Evolutionary conservation across 2,888 invertebrate genomes (phyloP), one percentile per base, ranked within the genome.

Genomic region (Andrena haemorrhoa): DNA sequence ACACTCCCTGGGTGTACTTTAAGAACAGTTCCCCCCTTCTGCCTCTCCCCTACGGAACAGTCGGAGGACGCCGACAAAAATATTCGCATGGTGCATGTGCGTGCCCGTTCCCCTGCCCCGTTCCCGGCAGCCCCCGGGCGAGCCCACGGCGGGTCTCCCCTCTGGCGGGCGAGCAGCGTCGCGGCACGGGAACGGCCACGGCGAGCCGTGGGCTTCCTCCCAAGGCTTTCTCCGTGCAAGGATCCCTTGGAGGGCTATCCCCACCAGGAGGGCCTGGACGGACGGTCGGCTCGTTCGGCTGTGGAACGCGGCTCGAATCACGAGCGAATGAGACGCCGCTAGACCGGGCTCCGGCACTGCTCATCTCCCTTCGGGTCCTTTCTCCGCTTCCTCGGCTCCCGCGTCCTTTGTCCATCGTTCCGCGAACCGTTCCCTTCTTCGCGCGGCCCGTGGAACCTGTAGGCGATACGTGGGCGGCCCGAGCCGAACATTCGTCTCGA

Each of bases 381-480:
- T 84, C 84, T 74, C 81, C 79, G 66, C 29, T 76, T 79, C 78
- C 80, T 79, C 66, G 69, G 70, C 69, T 51, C 74, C 61, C 64
- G 56, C 26, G 76, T 84, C 77, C 86, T 85, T 79, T 66, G 61
- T 75, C 79, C 66, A 63, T 47, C 73, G 86, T 86, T 85, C 81
- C 76, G 80, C 88, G 86, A 84, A 86, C 86, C 88, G 76, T 88
- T 84, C 80, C 82, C 81, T 86, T 77, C 79, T 66, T 73, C 83
- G 77, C 2, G 6, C 51, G 41, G 20, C 64, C 63, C 51, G 33
- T 33, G 23, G 60, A 82, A 75, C 74, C 76, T 79, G 81, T 85
- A 79, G 85, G 83, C 77, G 85, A 88, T 76, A 89, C 86, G 88
- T 88, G 89, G 88, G 88, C 87, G 88, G 89, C 87, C 82, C 82